Evolutionary conservation across 2,797 vertebrate species (phyloP), one percentile per base, ranked within the genome.

Genomic region (Falco berigora): DNA sequence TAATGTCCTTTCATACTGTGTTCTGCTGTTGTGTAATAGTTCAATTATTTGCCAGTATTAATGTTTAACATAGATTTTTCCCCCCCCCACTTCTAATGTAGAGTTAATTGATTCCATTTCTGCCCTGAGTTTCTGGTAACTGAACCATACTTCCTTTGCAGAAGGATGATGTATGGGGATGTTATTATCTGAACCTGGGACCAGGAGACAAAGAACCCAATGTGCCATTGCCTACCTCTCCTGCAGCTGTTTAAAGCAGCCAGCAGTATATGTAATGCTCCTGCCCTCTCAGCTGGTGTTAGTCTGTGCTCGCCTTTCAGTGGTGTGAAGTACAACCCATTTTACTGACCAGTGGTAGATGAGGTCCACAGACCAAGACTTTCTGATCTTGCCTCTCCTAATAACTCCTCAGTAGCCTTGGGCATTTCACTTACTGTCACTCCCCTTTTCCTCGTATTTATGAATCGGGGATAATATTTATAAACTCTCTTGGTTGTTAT

Each of bases 11-110:
- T 71, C 0, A 0, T 66, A 46, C 58, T 32, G 2, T 38, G 25
- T 59, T 86, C 79, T 88, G 19, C 9, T 73, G 47, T 79, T 79
- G 73, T 19, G 21, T 80, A 85, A 82, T 44, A 74, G 83, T 53
- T 96, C 76, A 95, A 74, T 67, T 79, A 72, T 66, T 92, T 83
- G 40, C 79, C 10, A 67, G 32, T 28, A 92, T 93, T 93, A 96
- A 93, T 94, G 84, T 94, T 95, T 95, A 95, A 97, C 86, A 44
- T 25, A 27, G 42, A 9, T 4, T 42, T 74, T 66, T 55, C 56
- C 49, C 22, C 38, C 13, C 13, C 5, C 2, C 10, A 9, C 13
- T 81, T 86, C 86, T 67, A 79, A 32, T 16, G 10, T n/a, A 76
- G 42, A 81, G 24, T 58, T 82, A 36, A 79, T 56, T 63, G 64